phyloP scores from a whole-genome alignment of 1,140 invertebrate species.

The Sycobia sp. region DNA sequence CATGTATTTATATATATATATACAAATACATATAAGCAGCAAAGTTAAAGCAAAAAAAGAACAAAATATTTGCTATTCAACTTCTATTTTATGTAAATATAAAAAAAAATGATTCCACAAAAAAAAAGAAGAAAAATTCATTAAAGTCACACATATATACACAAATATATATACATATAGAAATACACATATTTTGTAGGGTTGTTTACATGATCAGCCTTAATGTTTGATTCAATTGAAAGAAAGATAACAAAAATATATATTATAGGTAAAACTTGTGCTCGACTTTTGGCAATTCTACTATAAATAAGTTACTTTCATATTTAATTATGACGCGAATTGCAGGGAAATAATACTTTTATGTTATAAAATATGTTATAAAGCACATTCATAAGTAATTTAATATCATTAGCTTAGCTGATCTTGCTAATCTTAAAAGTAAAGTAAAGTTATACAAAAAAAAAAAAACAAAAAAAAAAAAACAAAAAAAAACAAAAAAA shows the following conservation, averaged over 20 bases:
- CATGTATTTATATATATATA: not conserved
- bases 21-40: conserved; percentile 37
- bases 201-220: conserved; percentile 64
- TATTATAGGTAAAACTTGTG: conserved; percentile 37
- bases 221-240: conserved; percentile 55
- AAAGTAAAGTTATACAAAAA: conserved; percentile 13
- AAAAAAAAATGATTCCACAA: conserved; percentile 43
- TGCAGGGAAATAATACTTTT: conserved; percentile 45
- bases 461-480: too few relatives aligned
- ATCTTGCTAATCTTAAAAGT: conserved; percentile 35
- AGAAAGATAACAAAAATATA: conserved; percentile 34
- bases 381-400: conserved; percentile 42
- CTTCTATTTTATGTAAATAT: conserved; percentile 60
- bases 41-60: conserved; percentile 40
- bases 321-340: conserved; percentile 37
- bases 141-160: conserved; percentile 51
- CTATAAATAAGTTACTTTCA: conserved; percentile 46
- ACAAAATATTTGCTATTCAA: conserved; percentile 57
- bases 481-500: too few relatives aligned
- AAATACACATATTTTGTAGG: conserved; percentile 63
- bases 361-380: conserved; percentile 58
- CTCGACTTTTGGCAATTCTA: conserved; percentile 49
- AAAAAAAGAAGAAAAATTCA: conserved; percentile 45
- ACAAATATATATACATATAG: conserved; percentile 49
- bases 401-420: conserved; percentile 23